Percentiles rank a stretch among this genome's conserved stretches.
These are phyloP conservation scores for Heterotilapia buettikoferi DNA, from an alignment of 2,113 vertebrate genomes.

Conservation along the genomic window DNA sequence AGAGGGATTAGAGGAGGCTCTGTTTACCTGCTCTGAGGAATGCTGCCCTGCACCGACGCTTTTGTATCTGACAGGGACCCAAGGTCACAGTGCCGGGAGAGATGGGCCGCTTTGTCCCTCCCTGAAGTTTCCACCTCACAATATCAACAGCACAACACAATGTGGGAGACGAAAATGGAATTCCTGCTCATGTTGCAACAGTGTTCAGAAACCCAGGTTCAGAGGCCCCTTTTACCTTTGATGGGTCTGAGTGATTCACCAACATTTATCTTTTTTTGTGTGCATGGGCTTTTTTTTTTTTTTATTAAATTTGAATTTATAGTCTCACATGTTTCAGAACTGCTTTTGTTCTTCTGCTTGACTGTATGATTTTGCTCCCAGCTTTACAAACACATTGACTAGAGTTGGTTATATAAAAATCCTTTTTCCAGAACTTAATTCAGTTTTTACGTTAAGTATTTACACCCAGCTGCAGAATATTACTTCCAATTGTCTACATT, in stretches of 20 bases:
- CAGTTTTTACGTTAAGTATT: background rate
- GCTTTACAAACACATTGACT: background rate
- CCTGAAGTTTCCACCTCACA: slow-evolving; percentile 64
- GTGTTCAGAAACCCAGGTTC: slow-evolving; percentile 52
- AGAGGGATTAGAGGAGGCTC: slow-evolving; percentile 69
- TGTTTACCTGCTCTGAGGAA: slow-evolving; percentile 77
- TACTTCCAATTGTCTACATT: accelerated
- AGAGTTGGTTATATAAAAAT: background rate
- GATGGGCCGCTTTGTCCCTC: slow-evolving; percentile 62
- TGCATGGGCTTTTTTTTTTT: background rate
- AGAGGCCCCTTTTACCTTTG: slow-evolving; percentile 19
- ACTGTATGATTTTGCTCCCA: background rate
- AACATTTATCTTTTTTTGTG: background rate
- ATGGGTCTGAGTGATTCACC: background rate
- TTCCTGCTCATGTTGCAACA: slow-evolving; percentile 76
- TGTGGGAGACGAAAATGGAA: slow-evolving; percentile 68
- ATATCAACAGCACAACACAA: slow-evolving; percentile 74
- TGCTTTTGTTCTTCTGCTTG: background rate
- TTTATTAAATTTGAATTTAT: accelerated
- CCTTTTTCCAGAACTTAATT: background rate
- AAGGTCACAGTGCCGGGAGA: slow-evolving; percentile 64
- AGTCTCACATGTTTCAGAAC: background rate
- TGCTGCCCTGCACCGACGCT: slow-evolving; percentile 63
- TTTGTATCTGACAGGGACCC: slow-evolving; percentile 71
- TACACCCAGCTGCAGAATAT: background rate